Conservation (phyloP, 1,140 invertebrate species). For the Dinoponera quadriceps region DNA sequence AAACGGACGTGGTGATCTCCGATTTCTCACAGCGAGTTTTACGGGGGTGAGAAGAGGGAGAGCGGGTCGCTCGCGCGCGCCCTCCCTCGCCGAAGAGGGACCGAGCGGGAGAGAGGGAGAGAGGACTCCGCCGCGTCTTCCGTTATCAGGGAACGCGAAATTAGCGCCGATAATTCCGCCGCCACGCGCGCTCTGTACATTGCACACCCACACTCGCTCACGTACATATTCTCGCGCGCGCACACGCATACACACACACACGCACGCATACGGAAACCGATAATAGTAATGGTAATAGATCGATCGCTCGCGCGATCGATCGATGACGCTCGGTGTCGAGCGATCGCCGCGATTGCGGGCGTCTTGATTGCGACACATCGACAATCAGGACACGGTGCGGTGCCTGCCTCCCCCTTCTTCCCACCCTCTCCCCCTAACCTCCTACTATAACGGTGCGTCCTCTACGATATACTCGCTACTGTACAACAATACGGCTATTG, state of each 20-base stretch:
- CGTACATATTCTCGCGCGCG: too few relatives aligned
- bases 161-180: not conserved
- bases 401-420: too few relatives aligned
- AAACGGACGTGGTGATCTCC: slow-evolving; percentile 54
- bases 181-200: too few relatives aligned
- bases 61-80: not conserved
- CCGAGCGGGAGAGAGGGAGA: too few relatives aligned
- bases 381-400: slow-evolving; percentile 13
- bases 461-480: slow-evolving; percentile 7
- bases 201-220: too few relatives aligned
- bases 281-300: not conserved
- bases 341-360: not conserved
- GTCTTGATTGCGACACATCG: slow-evolving; percentile 1
- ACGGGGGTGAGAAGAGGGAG: slow-evolving; percentile 46
- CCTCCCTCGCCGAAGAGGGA: too few relatives aligned
- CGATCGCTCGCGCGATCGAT: not conserved
- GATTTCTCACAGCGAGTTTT: slow-evolving; percentile 24
- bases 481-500: not conserved
- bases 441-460: not conserved
- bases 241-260: too few relatives aligned
- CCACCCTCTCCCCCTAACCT: too few relatives aligned
- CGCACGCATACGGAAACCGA: too few relatives aligned
- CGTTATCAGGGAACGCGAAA: slow-evolving; percentile 3
- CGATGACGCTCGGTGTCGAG: not conserved
- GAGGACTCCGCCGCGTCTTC: not conserved